Evolutionary conservation across 2,797 vertebrate genomes (phyloP).

Genomic region (Gephyroberyx darwinii): DNA sequence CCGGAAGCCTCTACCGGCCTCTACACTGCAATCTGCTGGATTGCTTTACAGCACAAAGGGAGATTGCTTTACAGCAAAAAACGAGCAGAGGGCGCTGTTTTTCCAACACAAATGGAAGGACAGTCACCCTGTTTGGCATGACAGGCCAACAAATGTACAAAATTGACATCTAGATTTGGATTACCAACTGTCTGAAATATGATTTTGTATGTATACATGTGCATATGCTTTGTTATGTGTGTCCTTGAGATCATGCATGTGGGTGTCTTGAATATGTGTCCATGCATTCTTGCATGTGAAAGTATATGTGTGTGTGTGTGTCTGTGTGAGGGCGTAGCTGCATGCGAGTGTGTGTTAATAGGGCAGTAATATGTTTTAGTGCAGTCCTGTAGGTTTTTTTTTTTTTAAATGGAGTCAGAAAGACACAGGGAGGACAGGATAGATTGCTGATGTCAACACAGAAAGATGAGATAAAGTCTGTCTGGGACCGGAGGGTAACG

Average conservation of each 20-base stretch:
- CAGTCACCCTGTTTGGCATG: no score
- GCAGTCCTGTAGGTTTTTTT: slow-evolving; percentile 53
- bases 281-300: background rate
- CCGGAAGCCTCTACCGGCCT: no score
- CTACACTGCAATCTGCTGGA: no score
- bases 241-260: background rate
- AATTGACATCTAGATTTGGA: no score
- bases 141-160: no score
- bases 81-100: no score
- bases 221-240: no score
- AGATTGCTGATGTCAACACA: slow-evolving; percentile 75
- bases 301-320: background rate
- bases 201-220: no score
- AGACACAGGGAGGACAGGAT: slow-evolving; percentile 60
- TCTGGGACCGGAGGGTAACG: slow-evolving; percentile 39
- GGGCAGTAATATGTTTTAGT: slow-evolving; percentile 58
- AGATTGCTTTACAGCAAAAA: no score
- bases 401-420: slow-evolving; percentile 61
- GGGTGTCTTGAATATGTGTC: background rate
- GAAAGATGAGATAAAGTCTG: slow-evolving; percentile 71
- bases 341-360: slow-evolving; percentile 45
- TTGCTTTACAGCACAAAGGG: no score
- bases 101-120: no score
- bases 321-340: slow-evolving; percentile 21
- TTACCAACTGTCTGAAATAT: no score